Evolutionary conservation across 1,140 invertebrate genomes (phyloP).

Genomic region (Habropoda laboriosa): DNA sequence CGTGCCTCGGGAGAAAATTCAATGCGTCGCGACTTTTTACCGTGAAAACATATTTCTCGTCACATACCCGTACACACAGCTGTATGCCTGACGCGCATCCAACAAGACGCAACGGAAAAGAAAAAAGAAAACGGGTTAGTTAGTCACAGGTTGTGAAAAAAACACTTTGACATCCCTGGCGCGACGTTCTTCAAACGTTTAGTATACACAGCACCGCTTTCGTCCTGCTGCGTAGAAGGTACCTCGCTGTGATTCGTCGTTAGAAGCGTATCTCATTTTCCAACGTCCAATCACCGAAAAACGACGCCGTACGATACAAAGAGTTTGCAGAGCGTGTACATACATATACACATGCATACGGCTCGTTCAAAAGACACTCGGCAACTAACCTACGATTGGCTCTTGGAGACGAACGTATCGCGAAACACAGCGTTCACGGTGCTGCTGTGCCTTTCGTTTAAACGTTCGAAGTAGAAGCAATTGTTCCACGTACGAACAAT

Average conservation of each 20-base stretch:
- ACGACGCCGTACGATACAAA: background rate
- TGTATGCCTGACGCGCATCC: constrained; percentile 34
- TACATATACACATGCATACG: too few relatives aligned
- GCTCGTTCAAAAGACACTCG: constrained; percentile 17
- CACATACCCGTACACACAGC: constrained; percentile 44
- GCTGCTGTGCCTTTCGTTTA: background rate
- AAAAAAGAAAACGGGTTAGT: constrained; percentile 24
- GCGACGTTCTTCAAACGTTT: constrained; percentile 36
- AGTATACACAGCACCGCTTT: constrained; percentile 21
- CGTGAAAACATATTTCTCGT: constrained; percentile 40
- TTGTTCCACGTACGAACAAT: too few relatives aligned
- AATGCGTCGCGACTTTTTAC: constrained; percentile 17
- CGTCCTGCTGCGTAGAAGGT: constrained; percentile 26
- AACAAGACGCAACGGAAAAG: background rate
- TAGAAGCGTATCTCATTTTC: constrained; percentile 2
- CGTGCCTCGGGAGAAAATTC: constrained; percentile 13
- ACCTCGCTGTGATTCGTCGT: constrained; percentile 21
- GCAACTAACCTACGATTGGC: constrained; percentile 12
- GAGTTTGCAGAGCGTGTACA: constrained; percentile 9
- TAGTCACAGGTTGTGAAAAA: constrained; percentile 45
- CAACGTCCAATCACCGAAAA: constrained; percentile 22
- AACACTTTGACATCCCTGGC: constrained; percentile 34
- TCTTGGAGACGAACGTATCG: background rate
- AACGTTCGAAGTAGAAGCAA: background rate
- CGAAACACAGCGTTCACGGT: background rate